Evolutionary conservation across 1,140 invertebrate species (phyloP).

Genomic region (Procambarus clarkii): DNA sequence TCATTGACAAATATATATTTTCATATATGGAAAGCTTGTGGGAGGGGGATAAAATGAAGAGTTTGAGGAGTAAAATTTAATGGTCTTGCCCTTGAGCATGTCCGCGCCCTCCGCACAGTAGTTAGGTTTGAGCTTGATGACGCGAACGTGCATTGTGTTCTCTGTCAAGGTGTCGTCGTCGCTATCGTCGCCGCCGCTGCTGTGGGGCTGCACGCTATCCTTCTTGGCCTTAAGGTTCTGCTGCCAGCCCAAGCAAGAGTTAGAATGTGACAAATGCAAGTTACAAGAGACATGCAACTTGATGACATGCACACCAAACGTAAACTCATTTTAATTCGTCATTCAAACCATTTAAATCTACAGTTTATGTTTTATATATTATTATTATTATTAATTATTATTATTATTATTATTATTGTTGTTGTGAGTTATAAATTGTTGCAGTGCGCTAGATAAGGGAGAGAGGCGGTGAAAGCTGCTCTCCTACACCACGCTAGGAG

Average conservation of each 20-base stretch:
- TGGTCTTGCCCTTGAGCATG: conserved; percentile 14
- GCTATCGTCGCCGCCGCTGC: background rate
- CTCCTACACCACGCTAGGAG: too few relatives aligned
- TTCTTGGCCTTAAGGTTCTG: conserved; percentile 6
- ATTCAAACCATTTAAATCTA: too few relatives aligned
- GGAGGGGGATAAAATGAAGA: background rate
- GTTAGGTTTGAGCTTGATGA: background rate
- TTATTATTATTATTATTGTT: too few relatives aligned
- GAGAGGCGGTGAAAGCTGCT: too few relatives aligned
- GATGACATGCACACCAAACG: too few relatives aligned
- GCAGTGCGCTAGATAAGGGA: too few relatives aligned
- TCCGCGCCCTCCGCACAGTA: background rate
- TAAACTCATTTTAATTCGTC: too few relatives aligned
- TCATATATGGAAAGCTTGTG: background rate
- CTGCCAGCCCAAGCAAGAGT: background rate
- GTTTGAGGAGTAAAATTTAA: background rate
- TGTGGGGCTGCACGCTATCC: background rate
- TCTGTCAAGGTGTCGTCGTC: background rate
- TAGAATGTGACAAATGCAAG: background rate
- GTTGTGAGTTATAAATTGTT: too few relatives aligned
- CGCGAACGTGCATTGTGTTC: background rate
- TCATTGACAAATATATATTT: too few relatives aligned
- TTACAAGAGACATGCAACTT: too few relatives aligned
- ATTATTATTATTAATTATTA: too few relatives aligned
- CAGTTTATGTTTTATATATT: too few relatives aligned